Evolutionary conservation across 2,113 vertebrate species (phyloP).

Genomic region (Trogon surrucura): DNA sequence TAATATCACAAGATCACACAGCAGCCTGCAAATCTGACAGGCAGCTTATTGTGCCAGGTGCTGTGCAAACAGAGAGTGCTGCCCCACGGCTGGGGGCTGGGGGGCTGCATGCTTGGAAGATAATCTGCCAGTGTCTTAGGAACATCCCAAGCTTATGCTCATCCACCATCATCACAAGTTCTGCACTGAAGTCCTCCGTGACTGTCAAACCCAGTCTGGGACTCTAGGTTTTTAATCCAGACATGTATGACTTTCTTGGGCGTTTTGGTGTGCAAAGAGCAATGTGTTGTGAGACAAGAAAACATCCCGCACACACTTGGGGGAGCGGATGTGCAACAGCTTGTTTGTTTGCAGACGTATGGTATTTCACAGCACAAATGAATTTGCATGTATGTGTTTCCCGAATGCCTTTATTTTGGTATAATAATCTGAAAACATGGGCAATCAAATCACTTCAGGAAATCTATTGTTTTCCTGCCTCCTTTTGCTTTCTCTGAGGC

Average conservation of each 20-base stretch:
- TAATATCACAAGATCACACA: constrained; percentile 41
- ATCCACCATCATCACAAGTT: background rate
- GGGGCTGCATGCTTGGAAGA: background rate
- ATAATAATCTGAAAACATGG: background rate
- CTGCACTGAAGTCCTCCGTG: background rate
- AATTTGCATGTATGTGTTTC: background rate
- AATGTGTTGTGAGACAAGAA: background rate
- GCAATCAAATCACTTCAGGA: background rate
- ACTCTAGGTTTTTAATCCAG: background rate
- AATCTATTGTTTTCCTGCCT: background rate
- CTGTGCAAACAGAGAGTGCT: background rate
- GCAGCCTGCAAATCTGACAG: constrained; percentile 4
- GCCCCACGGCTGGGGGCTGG: background rate
- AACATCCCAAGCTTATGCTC: background rate
- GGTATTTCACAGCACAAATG: background rate
- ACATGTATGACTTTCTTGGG: accelerated
- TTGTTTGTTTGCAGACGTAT: background rate
- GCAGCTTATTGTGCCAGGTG: background rate
- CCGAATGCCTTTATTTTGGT: background rate
- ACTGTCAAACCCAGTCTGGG: background rate
- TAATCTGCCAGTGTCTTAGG: background rate
- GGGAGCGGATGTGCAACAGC: background rate
- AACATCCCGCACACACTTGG: background rate
- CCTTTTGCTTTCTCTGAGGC: background rate
- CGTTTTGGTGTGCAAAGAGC: background rate